Base-by-base conservation (phyloP, 1,140 invertebrate species). In the Cepaea nemoralis region DNA sequence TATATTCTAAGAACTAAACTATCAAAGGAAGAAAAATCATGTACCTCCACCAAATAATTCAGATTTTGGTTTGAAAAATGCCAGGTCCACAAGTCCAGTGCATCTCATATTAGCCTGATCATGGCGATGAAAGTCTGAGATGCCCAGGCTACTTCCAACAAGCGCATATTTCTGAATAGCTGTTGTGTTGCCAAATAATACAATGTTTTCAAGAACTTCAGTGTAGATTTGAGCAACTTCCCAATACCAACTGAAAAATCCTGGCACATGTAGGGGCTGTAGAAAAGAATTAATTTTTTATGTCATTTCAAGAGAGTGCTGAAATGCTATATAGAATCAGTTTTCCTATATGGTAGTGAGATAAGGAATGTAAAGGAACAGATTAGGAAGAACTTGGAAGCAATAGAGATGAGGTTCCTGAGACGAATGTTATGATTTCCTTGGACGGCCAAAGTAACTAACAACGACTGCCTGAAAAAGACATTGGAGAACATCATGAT, bases 201-300 rank as follows among this genome's bases (percentile, higher is more conserved):
- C 87, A 40, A 91, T 87, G 31, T 90, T 86, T 45, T 85, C 86
- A 33, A 91, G 83, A 37, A 90, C 82, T 48, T 90, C 88, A 12
- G 88, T 87, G 82, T 91, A 91, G 0, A 86, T 89, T 33, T 90
- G 85, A 37, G 87, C 89, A 0, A 91, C 88, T 77, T 91, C 90
- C 90, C 90, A 91, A 59, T 89, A 89, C 90, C 90, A 91, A 45
- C 89, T 87, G 82, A 86, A 86, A 14, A 91, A 80, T 27, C 90
- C 90, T n/a, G 89, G 85, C 2, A 77, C 85, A 22, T 88, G 85
- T n/a, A 82, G 48, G 24, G 85, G 39, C 88, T 89, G 81, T 5
- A 74, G 27, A 45, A 45, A 45, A 19, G 19, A 45, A 19, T 45
- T 45, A 45, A 45, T 45, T 45, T 10, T 45, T 45, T 10, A 45